Base-by-base conservation (phyloP, 1,140 invertebrate genomes). In the Alviniconcha marisindica region DNA sequence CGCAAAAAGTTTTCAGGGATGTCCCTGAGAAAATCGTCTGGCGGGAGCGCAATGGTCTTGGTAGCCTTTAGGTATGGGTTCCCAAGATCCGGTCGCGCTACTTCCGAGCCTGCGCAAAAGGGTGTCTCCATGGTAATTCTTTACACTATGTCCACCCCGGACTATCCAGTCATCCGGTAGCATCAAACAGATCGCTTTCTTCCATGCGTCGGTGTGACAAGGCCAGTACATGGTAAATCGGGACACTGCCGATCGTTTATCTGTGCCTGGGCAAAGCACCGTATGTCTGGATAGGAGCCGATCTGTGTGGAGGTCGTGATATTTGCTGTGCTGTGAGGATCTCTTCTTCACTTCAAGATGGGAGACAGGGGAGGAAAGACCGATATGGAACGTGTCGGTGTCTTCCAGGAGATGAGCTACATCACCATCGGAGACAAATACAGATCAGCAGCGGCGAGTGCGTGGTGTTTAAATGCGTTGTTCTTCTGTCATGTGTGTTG, bases 331-430 rank as follows among this genome's bases (percentile, higher is more conserved):
- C 18, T 48, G 44, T n/a, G 18, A 12, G 73, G 42, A 40, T 42
- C 38, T 18, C 24, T 0, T 21, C 14, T 42, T 38, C 38, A 18
- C 31, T 73, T 73, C 73, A 90, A 84, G 54, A 91, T 91, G 89
- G 89, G 85, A 44, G 90, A 97, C 91, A 95, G 96, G 90, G 96
- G 95, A 1, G 89, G 88, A 51, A 93, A 92, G 86, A 89, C 81
- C 69, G 93, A 93, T 87, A 93, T 93, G 93, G 92, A 93, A 71
- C 87, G 93, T 83, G 84, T 93, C 60, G 93, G 92, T 63, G 60
- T 93, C 33, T 93, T 93, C 84, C 88, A 92, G 82, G 93, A 93
- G 82, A 92, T 93, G 92, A 83, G 84, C 76, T 93, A 93, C 85
- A 84, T 91, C 21, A 92, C 92, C 36, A 91, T 93, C 48, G 89